phyloP scores from a whole-genome alignment of 2,113 vertebrate species.

The Oryzias celebensis region DNA sequence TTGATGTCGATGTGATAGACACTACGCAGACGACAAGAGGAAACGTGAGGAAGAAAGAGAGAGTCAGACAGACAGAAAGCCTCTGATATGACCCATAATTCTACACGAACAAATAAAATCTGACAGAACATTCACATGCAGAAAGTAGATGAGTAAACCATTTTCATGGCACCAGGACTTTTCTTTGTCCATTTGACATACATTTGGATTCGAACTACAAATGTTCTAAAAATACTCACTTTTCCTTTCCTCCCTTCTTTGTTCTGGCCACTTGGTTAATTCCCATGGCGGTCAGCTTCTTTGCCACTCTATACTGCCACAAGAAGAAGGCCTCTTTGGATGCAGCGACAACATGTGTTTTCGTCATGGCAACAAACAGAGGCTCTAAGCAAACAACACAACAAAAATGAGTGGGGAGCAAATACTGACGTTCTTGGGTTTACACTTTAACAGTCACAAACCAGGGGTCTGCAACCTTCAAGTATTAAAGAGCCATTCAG shows the following conservation, averaged over 20 bases:
- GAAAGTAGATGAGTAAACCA: constrained; percentile 59
- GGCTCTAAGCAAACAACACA: constrained; percentile 78
- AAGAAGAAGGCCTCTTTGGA: constrained; percentile 91
- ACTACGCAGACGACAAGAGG: constrained; percentile 69
- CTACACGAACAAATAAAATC: constrained; percentile 24
- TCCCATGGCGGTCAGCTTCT: constrained; percentile 93
- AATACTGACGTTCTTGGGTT: not conserved
- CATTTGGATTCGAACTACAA: not conserved
- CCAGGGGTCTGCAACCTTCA: no score
- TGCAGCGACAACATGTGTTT: constrained; percentile 91
- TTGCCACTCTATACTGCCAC: constrained; percentile 96
- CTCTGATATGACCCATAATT: constrained; percentile 32
- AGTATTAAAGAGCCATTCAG: no score
- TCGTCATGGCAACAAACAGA: constrained; percentile 92
- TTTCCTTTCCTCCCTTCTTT: constrained; percentile 92
- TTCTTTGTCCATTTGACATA: not conserved
- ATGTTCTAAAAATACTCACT: constrained; percentile 72
- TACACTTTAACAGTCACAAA: not conserved
- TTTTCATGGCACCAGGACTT: constrained; percentile 27
- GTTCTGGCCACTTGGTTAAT: constrained; percentile 91
- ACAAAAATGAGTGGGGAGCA: not conserved
- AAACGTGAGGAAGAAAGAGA: constrained; percentile 33
- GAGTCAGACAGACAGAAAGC: constrained; percentile 16
- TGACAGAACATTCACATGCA: constrained; percentile 56
- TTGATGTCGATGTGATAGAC: constrained; percentile 92